Percentiles rank a stretch among this genome's conserved stretches.
Evolutionary conservation across 2,888 invertebrate species (phyloP).

Genomic region (Plebejus melissa): DNA sequence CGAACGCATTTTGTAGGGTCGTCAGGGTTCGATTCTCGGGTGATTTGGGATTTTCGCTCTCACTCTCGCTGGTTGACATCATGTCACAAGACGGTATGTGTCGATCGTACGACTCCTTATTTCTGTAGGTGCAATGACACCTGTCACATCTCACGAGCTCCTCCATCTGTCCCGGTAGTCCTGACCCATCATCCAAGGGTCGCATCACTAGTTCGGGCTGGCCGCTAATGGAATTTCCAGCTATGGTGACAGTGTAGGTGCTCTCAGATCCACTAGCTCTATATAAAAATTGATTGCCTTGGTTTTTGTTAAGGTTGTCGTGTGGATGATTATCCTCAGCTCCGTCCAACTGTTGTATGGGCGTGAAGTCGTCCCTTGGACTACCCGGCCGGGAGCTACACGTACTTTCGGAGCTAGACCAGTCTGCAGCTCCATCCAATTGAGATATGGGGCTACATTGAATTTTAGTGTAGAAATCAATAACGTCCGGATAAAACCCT

Average conservation of each 20-base stretch:
- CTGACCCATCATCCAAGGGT: slow-evolving; percentile 61
- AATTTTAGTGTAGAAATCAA: slow-evolving; percentile 76
- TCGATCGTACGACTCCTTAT: slow-evolving; percentile 88
- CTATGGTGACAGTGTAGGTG: slow-evolving; percentile 71
- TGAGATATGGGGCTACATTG: slow-evolving; percentile 82
- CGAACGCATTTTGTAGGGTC: slow-evolving; percentile 73
- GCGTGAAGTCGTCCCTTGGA: slow-evolving; percentile 65
- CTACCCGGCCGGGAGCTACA: slow-evolving; percentile 70
- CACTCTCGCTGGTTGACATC: slow-evolving; percentile 89
- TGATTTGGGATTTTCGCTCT: slow-evolving; percentile 83
- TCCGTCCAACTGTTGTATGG: slow-evolving; percentile 84
- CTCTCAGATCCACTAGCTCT: slow-evolving; percentile 72
- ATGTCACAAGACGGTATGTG: slow-evolving; percentile 88
- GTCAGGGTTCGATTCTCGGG: slow-evolving; percentile 75
- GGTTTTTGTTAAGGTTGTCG: slow-evolving; percentile 58
- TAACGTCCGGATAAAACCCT: slow-evolving; percentile 70
- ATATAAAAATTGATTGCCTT: slow-evolving; percentile 67
- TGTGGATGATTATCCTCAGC: slow-evolving; percentile 80
- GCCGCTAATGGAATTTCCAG: slow-evolving; percentile 72
- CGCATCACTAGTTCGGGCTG: slow-evolving; percentile 71
- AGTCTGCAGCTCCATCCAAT: slow-evolving; percentile 84
- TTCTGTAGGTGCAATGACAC: slow-evolving; percentile 92
- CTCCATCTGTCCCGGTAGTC: slow-evolving; percentile 74
- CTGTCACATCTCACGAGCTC: slow-evolving; percentile 91
- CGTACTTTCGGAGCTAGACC: slow-evolving; percentile 78